phyloP scores from a whole-genome alignment of 53 echinoderm and acorn worm species.

The Temnopleurus reevesii region DNA sequence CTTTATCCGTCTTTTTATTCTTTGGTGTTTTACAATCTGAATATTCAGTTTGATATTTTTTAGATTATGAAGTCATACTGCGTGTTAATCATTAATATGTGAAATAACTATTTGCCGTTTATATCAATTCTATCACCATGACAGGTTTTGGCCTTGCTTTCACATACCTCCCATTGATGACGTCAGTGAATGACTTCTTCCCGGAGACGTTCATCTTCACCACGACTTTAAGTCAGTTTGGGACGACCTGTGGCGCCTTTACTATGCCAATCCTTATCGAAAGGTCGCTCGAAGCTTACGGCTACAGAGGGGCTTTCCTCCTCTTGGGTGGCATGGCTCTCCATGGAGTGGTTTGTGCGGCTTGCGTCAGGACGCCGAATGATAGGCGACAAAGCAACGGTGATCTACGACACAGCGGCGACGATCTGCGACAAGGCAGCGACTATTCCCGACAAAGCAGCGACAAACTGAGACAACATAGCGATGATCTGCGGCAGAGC shows the following conservation, averaged over 20 bases:
- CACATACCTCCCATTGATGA: background rate
- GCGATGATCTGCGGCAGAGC: no score
- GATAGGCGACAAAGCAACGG: background rate
- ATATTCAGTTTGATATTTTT: no score
- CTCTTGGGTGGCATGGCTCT: background rate
- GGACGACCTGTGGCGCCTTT: background rate
- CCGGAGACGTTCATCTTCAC: background rate
- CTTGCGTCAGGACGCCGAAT: background rate
- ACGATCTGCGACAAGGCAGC: no score
- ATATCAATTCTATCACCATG: background rate
- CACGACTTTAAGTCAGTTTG: background rate
- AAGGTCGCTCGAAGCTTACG: slow-evolving; percentile 10
- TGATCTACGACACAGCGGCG: no score
- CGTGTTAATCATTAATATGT: background rate
- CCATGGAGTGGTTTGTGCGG: background rate
- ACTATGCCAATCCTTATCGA: background rate
- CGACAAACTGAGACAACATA: no score
- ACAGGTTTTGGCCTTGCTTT: background rate
- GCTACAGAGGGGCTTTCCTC: background rate
- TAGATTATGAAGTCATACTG: no score
- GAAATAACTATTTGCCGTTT: background rate
- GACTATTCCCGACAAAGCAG: no score
- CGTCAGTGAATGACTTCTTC: background rate
- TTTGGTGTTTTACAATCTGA: no score
- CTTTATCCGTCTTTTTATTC: no score